Evolutionary conservation across 2,113 vertebrate genomes (phyloP).

Genomic region (Anser brachyrhynchus): DNA sequence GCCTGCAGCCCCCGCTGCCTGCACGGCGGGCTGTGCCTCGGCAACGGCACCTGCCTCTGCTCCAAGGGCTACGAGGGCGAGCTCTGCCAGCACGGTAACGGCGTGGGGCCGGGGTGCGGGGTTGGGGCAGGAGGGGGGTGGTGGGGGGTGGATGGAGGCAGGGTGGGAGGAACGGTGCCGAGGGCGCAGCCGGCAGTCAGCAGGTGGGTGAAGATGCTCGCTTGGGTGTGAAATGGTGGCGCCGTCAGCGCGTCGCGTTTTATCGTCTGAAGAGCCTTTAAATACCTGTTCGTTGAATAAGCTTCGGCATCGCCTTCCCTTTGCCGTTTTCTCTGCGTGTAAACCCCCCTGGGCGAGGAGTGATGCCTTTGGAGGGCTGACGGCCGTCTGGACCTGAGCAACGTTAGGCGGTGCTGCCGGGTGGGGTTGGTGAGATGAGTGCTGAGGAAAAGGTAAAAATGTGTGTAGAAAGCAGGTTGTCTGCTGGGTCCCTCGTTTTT

Average conservation of each 20-base stretch:
- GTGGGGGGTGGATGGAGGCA: neutral
- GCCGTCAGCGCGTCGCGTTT: accelerated
- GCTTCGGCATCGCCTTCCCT: neutral
- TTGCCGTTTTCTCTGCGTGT: accelerated
- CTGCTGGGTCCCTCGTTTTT: neutral
- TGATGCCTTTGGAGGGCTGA: neutral
- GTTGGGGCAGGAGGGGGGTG: accelerated
- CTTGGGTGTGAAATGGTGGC: accelerated
- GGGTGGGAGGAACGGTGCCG: accelerated
- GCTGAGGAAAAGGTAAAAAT: neutral
- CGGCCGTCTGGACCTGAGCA: neutral
- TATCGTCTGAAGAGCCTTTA: accelerated
- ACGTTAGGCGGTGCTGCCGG: neutral
- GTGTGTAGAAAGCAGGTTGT: neutral
- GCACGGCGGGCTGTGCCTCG: conserved; percentile 83
- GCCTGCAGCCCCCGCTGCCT: conserved; percentile 80
- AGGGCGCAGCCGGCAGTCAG: neutral
- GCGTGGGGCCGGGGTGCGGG: accelerated
- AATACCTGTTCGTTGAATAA: accelerated
- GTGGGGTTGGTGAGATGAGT: neutral
- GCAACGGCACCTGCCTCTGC: conserved; percentile 86
- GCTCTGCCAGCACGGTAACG: conserved; percentile 85
- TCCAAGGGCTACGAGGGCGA: conserved; percentile 84
- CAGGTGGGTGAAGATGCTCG: accelerated
- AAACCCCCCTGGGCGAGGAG: neutral